Conservation (phyloP, 2,888 invertebrate genomes). For the Parthenolecanium corni region DNA sequence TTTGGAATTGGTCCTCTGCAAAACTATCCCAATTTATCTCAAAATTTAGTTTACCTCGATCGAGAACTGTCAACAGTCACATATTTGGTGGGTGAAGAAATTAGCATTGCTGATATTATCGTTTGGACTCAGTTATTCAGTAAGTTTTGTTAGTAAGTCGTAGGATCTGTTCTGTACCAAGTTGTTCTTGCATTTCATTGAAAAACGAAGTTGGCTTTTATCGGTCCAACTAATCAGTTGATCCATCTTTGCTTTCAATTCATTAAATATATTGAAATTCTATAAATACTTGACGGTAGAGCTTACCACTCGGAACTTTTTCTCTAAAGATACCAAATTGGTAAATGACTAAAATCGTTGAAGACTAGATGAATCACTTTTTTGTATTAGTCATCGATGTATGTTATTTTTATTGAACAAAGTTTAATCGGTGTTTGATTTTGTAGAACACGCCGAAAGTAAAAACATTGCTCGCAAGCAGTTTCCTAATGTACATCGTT, state of each 20-base stretch:
- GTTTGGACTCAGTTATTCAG: constrained; percentile 11
- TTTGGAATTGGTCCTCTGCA: constrained; percentile 18
- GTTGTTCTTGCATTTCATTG: neutral
- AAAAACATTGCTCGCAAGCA: neutral
- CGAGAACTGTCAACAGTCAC: constrained; percentile 13
- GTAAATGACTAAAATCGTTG: too few species aligned
- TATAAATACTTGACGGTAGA: too few species aligned
- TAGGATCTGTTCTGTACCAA: neutral
- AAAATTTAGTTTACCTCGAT: constrained; percentile 9
- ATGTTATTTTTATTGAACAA: too few species aligned
- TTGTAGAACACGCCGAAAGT: neutral
- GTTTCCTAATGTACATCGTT: constrained; percentile 13
- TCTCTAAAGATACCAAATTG: too few species aligned
- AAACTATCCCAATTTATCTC: neutral
- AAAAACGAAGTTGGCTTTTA: neutral
- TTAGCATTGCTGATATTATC: constrained; percentile 22
- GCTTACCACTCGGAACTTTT: too few species aligned
- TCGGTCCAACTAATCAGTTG: neutral
- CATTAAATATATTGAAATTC: too few species aligned
- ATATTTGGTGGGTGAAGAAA: constrained; percentile 15
- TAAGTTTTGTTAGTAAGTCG: neutral
- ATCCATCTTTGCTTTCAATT: neutral
- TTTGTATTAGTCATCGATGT: too few species aligned
- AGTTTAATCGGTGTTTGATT: too few species aligned
- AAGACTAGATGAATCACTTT: too few species aligned